phyloP scores from a whole-genome alignment of 2,797 vertebrate genomes.

The Pantherophis vulpinus region DNA sequence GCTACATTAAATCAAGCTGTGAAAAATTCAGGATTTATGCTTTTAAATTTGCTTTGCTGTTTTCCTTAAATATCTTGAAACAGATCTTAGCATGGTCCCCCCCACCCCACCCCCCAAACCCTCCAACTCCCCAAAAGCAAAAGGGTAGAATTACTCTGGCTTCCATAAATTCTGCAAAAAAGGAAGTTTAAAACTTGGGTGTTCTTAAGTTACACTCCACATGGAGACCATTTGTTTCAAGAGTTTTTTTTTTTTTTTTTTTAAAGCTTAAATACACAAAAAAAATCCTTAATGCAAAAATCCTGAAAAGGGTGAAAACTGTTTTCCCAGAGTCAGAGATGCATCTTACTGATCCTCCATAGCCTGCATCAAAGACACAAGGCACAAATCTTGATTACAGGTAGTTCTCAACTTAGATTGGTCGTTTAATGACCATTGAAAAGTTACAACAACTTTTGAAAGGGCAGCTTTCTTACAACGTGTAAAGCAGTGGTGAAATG shows the following conservation, averaged over 20 bases:
- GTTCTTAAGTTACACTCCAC: slow-evolving; percentile 68
- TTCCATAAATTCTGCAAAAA: slow-evolving; percentile 68
- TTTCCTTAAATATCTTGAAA: slow-evolving; percentile 55
- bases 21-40: slow-evolving; percentile 62
- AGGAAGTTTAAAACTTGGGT: slow-evolving; percentile 75
- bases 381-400: background rate
- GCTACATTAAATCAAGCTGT: slow-evolving; percentile 73
- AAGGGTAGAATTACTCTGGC: slow-evolving; percentile 52
- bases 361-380: background rate
- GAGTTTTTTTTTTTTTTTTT: background rate
- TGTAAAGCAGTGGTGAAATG: background rate
- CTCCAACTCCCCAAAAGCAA: background rate
- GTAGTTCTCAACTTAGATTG: background rate
- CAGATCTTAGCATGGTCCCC: slow-evolving; percentile 52
- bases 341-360: background rate
- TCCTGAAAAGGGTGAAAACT: slow-evolving; percentile 35
- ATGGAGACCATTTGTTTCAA: slow-evolving; percentile 68
- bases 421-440: background rate
- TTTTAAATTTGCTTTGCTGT: slow-evolving; percentile 44
- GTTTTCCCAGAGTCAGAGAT: slow-evolving; percentile 58
- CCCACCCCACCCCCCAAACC: background rate
- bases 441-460: background rate
- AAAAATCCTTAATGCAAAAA: slow-evolving; percentile 52
- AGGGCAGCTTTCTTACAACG: background rate
- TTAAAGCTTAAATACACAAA: slow-evolving; percentile 61